These are phyloP conservation scores for Podarcis lilfordi DNA, from an alignment of 2,797 vertebrate species.

Conservation along the genomic window DNA sequence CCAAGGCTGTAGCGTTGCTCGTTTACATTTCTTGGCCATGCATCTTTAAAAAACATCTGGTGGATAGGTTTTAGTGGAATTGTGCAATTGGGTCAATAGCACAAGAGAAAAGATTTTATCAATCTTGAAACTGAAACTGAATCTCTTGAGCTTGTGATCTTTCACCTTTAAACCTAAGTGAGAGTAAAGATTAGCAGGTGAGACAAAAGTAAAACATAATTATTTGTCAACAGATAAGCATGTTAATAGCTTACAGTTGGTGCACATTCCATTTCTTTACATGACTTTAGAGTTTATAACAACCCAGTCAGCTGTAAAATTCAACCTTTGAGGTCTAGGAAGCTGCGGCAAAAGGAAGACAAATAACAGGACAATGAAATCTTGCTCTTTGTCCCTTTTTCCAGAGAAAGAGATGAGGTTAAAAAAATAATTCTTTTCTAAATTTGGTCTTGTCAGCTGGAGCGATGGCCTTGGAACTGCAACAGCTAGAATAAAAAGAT, in stretches of 20 bases:
- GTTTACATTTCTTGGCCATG: background rate
- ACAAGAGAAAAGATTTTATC: background rate
- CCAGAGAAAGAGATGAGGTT: background rate
- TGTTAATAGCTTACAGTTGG: background rate
- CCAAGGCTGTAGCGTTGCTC: background rate
- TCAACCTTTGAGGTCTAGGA: background rate
- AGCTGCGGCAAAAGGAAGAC: conserved; percentile 35
- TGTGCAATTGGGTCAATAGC: background rate
- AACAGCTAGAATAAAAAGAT: conserved; percentile 40
- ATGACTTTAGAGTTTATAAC: background rate
- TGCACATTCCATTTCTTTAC: background rate
- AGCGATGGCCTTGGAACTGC: conserved; percentile 46
- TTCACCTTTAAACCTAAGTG: background rate
- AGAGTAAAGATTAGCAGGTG: background rate
- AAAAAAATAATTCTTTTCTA: conserved; percentile 41
- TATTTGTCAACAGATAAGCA: background rate
- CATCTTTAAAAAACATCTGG: background rate
- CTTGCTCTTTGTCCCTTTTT: conserved; percentile 47
- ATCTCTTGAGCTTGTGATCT: background rate
- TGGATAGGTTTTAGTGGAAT: background rate
- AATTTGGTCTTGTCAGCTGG: conserved; percentile 44
- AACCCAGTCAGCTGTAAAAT: conserved; percentile 1
- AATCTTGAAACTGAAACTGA: background rate
- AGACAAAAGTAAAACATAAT: background rate
- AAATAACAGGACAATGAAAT: conserved; percentile 50